These are phyloP conservation scores for Ennomos fuscantarius DNA, from an alignment of 2,888 invertebrate species.

Conservation along the genomic window DNA sequence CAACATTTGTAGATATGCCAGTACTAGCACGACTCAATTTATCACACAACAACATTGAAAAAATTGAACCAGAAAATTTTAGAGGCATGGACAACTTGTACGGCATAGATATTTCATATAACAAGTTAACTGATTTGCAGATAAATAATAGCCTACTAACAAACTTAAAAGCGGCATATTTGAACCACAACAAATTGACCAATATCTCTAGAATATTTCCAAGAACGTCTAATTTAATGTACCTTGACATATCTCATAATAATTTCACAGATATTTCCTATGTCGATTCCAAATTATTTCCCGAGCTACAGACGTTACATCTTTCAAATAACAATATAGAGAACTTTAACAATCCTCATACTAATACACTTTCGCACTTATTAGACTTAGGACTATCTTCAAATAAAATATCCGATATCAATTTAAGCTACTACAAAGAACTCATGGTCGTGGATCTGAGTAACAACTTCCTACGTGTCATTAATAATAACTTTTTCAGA, in stretches of 20 bases:
- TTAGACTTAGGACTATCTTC: constrained; percentile 58
- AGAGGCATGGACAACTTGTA: constrained; percentile 60
- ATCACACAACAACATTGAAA: constrained; percentile 62
- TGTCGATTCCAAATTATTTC: constrained; percentile 46
- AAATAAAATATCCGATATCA: constrained; percentile 59
- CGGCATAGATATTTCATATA: constrained; percentile 68
- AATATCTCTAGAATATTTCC: constrained; percentile 50
- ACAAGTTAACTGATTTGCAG: constrained; percentile 53
- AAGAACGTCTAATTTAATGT: constrained; percentile 49
- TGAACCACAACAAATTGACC: constrained; percentile 62
- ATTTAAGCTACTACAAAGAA: constrained; percentile 60
- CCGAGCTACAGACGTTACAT: constrained; percentile 57
- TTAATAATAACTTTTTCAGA: constrained; percentile 58
- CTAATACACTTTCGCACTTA: constrained; percentile 57
- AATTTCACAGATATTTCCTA: constrained; percentile 48
- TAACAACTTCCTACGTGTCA: constrained; percentile 53
- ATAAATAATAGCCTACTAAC: constrained; percentile 49
- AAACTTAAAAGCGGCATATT: constrained; percentile 62
- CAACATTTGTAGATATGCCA: constrained; percentile 63
- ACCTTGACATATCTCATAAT: constrained; percentile 64
- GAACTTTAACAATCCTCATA: constrained; percentile 59
- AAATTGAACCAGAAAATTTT: constrained; percentile 63
- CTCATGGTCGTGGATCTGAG: constrained; percentile 62
- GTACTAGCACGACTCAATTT: constrained; percentile 65
- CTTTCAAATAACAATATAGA: constrained; percentile 61